Evolutionary conservation across 1,140 invertebrate species (phyloP), one percentile per base, ranked within the genome.

Genomic region (Drosophila jambulina): DNA sequence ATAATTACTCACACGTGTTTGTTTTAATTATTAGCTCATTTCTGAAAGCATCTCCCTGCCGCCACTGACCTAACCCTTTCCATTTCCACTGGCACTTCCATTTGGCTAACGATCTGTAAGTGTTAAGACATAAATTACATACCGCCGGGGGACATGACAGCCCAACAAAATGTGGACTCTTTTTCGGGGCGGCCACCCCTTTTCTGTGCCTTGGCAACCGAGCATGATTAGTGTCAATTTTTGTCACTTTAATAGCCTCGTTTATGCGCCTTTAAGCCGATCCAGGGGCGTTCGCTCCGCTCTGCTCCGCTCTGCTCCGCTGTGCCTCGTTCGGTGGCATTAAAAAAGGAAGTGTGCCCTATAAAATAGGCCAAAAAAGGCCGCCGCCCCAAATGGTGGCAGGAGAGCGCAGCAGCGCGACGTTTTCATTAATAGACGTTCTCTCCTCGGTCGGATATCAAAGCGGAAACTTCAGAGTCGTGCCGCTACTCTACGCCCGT

Each of bases 181-280:
- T 38, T 62, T 82, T 61, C 48, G 51, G 51, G 51, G 32, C 61
- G 77, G 77, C 84, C 85, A 84, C 77, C 84, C 84, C 75, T 87
- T 25, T 48, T 80, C 75, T 87, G 72, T 54, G 69, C 63, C 67
- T 10, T 83, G 80, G 63, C 80, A 80, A 46, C 54, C 64, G 43
- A 90, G 85, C 85, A 88, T 88, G 85, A 90, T 88, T 88, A 88
- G 85, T 88, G 85, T 90, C 85, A 90, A 81, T 88, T 88, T 90
- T 85, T 88, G 85, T 88, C 85, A 90, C 67, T 90, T 90, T 90
- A 90, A 90, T 85, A 72, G 75, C 64, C 64, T 78, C 81, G 70
- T 81, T 90, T 82, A 87, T 82, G 79, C 68, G 70, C 53, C 68
- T 36, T 21, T 17, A 38, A 34, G 45, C 63, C 54, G 23, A 17